phyloP scores from a whole-genome alignment of 2,888 invertebrate genomes.

The Plutella xylostella region DNA sequence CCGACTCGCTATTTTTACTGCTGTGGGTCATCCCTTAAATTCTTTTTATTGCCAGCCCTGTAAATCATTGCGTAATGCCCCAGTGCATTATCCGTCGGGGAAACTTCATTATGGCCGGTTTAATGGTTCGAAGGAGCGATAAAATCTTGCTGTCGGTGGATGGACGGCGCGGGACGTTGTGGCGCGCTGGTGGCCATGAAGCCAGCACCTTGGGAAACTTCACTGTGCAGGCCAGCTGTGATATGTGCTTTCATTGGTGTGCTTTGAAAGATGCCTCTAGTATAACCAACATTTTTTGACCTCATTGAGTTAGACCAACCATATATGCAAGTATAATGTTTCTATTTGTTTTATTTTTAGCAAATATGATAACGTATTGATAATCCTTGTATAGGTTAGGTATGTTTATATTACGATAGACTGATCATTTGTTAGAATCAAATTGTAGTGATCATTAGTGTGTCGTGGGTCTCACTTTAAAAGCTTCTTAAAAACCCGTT shows the following conservation, averaged over 20 bases:
- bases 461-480: too few relatives aligned
- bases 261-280: neutral
- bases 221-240: neutral
- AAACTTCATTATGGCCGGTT: conserved; percentile 69
- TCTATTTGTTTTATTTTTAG: too few relatives aligned
- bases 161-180: conserved; percentile 23
- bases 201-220: neutral
- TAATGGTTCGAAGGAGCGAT: conserved; percentile 68
- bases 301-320: neutral
- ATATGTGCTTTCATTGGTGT: neutral
- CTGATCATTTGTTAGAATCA: neutral
- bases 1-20: conserved; percentile 44
- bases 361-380: too few relatives aligned
- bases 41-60: conserved; percentile 67
- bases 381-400: too few relatives aligned
- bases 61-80: conserved; percentile 68
- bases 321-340: neutral
- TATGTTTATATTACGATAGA: neutral
- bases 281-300: neutral
- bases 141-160: conserved; percentile 59
- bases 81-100: conserved; percentile 64
- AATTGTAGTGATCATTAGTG: too few relatives aligned
- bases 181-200: neutral
- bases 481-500: too few relatives aligned
- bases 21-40: conserved; percentile 65